Percentiles rank a stretch among this genome's conserved stretches.
Evolutionary conservation across 2,888 invertebrate species (phyloP).

Genomic region (Nemoura dubitans): DNA sequence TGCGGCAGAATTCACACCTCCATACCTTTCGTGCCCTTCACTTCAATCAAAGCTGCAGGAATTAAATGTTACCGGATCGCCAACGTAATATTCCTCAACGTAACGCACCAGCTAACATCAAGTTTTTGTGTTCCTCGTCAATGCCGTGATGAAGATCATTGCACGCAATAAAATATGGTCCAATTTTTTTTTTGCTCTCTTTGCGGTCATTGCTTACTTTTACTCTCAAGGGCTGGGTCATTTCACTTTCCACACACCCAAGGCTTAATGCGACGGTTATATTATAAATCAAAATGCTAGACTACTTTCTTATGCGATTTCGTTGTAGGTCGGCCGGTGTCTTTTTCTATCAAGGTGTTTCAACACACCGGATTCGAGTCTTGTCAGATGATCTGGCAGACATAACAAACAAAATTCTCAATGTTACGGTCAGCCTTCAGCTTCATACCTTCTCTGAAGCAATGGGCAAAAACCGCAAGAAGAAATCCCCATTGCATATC

Average conservation of each 20-base stretch:
- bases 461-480: too few relatives aligned
- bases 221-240: constrained; percentile 42
- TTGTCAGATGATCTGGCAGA: not conserved
- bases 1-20: not conserved
- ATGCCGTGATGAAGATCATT: not conserved
- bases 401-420: not conserved
- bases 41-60: too few relatives aligned
- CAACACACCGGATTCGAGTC: constrained; percentile 28
- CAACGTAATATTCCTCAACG: not conserved
- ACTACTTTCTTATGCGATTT: constrained; percentile 35
- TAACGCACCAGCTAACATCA: not conserved
- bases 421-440: not conserved
- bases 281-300: not conserved
- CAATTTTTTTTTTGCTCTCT: not conserved
- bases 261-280: constrained; percentile 1
- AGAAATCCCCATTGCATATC: not conserved
- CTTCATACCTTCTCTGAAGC: not conserved
- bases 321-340: constrained; percentile 19
- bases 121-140: constrained; percentile 8
- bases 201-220: constrained; percentile 24
- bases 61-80: too few relatives aligned
- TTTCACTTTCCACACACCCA: constrained; percentile 38
- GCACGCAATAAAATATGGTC: not conserved
- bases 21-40: not conserved
- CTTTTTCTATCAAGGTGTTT: not conserved